A percentile compares a stretch with the other conserved stretches of the same genome.
Evolutionary conservation across 2,888 invertebrate species (phyloP).

Genomic region (Onthophagus sagittarius): DNA sequence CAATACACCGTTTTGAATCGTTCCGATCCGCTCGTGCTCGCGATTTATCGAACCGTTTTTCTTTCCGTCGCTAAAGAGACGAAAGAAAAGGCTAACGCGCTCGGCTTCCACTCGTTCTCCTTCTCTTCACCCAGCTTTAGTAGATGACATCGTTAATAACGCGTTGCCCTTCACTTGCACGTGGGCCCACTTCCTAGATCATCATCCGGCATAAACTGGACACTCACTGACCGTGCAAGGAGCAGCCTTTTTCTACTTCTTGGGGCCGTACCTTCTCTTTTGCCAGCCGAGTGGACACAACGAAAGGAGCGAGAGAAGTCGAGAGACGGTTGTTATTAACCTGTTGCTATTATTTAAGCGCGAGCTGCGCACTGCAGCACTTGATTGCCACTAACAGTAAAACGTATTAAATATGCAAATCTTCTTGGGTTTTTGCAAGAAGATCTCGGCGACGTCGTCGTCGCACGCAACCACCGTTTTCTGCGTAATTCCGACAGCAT

Average conservation of each 20-base stretch:
- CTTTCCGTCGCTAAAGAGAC: not conserved
- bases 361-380: not conserved
- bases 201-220: constrained; percentile 22
- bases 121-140: constrained; percentile 25
- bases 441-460: not conserved
- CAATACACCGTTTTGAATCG: not conserved
- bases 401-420: constrained; percentile 9
- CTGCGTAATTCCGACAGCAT: not conserved
- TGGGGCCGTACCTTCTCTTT: not conserved
- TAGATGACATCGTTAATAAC: constrained; percentile 33
- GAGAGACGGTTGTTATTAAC: not conserved
- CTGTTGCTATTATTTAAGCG: constrained; percentile 1
- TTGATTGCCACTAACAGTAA: constrained; percentile 11
- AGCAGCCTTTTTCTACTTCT: constrained; percentile 11
- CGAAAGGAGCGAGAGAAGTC: not conserved
- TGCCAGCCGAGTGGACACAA: not conserved
- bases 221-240: constrained; percentile 15
- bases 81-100: not conserved
- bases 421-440: not conserved
- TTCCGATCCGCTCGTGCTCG: not conserved
- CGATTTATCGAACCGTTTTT: not conserved
- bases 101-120: constrained; percentile 12
- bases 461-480: not conserved
- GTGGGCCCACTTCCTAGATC: constrained; percentile 25
- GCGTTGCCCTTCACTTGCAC: constrained; percentile 32